phyloP scores from a whole-genome alignment of 2,113 vertebrate genomes.

The Sebastes schlegelii region DNA sequence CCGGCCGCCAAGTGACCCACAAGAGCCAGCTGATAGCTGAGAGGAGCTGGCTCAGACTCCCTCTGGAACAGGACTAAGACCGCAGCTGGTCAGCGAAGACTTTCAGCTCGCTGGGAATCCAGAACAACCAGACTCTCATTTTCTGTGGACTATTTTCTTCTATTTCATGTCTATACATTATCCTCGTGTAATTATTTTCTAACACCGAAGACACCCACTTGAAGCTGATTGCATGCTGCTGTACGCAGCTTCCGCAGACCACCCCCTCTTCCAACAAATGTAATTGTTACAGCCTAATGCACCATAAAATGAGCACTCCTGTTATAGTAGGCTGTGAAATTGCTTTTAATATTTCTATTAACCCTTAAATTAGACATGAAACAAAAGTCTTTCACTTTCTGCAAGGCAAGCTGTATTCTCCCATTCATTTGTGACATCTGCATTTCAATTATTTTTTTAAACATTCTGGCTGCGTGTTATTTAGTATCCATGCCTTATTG shows the following conservation, averaged over 20 bases:
- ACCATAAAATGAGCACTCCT: constrained; percentile 68
- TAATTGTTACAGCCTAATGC: constrained; percentile 68
- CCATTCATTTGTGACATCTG: not conserved
- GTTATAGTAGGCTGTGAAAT: constrained; percentile 73
- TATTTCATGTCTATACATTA: not conserved
- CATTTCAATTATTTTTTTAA: constrained; percentile 10
- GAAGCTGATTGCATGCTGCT: constrained; percentile 35
- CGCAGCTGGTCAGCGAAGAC: constrained; percentile 50
- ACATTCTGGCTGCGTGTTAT: constrained; percentile 8
- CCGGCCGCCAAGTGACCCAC: constrained; percentile 41
- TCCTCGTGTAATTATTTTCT: constrained; percentile 47
- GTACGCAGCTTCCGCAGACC: constrained; percentile 29
- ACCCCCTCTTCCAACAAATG: constrained; percentile 47
- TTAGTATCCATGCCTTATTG: constrained; percentile 15
- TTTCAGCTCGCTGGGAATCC: not conserved
- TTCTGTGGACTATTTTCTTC: constrained; percentile 10
- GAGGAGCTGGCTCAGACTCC: constrained; percentile 33
- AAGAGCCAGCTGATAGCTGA: constrained; percentile 31
- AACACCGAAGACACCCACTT: constrained; percentile 29
- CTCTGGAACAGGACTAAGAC: constrained; percentile 23
- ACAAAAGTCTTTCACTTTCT: not conserved
- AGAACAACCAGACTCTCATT: not conserved
- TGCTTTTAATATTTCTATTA: constrained; percentile 69
- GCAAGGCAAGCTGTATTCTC: constrained; percentile 16
- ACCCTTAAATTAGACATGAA: constrained; percentile 37